Percentiles rank a stretch among this genome's conserved stretches.
Conservation (phyloP, 30 jellyfish, hydroid and myxozoan species). For the Mastigias papua region DNA sequence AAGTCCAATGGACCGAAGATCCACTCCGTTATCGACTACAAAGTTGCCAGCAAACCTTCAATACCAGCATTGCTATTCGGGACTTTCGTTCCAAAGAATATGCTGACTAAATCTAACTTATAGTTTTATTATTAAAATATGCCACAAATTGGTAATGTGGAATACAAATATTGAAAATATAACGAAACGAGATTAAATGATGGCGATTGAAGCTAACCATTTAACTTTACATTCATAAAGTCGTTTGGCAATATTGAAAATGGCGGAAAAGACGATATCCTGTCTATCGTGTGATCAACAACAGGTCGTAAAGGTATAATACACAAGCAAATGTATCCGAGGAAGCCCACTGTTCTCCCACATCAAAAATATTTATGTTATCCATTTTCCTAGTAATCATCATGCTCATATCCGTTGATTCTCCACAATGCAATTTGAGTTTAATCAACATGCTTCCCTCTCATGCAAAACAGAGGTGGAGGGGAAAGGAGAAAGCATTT, state of each 20-base stretch:
- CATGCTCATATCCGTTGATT: constrained; percentile 38
- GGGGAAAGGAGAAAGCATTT: no score
- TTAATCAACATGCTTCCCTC: constrained; percentile 8
- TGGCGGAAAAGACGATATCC: constrained; percentile 74
- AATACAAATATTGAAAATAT: not conserved
- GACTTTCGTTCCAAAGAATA: not conserved
- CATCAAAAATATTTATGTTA: constrained; percentile 55
- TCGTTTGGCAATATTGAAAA: constrained; percentile 51
- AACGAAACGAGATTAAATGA: constrained; percentile 38
- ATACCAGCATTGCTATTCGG: not conserved
- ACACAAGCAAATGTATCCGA: constrained; percentile 34
- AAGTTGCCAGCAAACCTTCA: not conserved
- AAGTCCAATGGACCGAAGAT: not conserved
- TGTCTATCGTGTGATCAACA: constrained; percentile 19
- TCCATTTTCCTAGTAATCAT: constrained; percentile 39
- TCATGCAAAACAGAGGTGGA: not conserved
- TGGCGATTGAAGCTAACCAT: constrained; percentile 12
- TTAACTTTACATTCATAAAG: constrained; percentile 10
- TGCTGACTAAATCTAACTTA: not conserved
- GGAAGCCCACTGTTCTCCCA: constrained; percentile 20
- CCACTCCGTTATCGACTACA: not conserved
- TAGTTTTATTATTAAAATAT: constrained; percentile 6
- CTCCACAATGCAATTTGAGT: constrained; percentile 30
- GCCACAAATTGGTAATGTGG: constrained; percentile 25
- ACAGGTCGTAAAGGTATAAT: constrained; percentile 36